These are phyloP conservation scores for Eulemur rufifrons DNA, from an alignment of 2,113 vertebrate species.

Conservation along the genomic window DNA sequence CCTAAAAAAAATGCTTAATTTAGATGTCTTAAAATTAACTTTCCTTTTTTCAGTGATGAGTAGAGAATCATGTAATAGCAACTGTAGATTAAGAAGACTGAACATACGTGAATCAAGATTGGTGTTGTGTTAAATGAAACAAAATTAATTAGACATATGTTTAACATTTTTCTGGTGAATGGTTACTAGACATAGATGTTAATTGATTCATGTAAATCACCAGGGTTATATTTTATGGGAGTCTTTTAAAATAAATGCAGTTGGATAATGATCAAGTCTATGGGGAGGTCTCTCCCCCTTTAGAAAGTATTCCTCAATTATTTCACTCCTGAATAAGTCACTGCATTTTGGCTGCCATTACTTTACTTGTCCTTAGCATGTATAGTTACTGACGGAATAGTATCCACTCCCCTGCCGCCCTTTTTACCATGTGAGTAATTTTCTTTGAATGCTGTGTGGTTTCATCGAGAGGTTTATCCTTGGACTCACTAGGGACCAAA, in stretches of 20 bases:
- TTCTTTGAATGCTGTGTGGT: not conserved
- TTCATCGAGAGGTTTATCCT: not conserved
- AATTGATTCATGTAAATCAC: conserved; percentile 40
- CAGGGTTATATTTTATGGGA: not conserved
- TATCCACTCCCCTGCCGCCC: too few species aligned
- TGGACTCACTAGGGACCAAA: not conserved
- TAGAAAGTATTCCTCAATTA: not conserved
- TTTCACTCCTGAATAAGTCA: not conserved
- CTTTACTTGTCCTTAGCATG: not conserved
- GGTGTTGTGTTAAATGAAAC: conserved; percentile 59
- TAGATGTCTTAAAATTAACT: conserved; percentile 38
- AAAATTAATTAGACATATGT: conserved; percentile 47
- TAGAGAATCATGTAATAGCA: conserved; percentile 13
- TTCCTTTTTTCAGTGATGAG: not conserved
- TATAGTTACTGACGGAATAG: not conserved
- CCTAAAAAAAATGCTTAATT: not conserved
- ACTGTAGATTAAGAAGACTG: conserved; percentile 37
- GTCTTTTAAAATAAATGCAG: conserved; percentile 1
- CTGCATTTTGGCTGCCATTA: not conserved
- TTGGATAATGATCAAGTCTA: conserved; percentile 22
- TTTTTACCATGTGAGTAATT: not conserved
- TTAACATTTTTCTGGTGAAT: conserved; percentile 50
- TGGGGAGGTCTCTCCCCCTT: not conserved
- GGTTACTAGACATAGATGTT: conserved; percentile 38
- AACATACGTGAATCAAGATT: conserved; percentile 43